A percentile compares a stretch with the other conserved stretches of the same genome.
These are phyloP conservation scores for Pseudococcus jackbeardsleyi DNA, from an alignment of 2,888 invertebrate genomes.

Conservation along the genomic window DNA sequence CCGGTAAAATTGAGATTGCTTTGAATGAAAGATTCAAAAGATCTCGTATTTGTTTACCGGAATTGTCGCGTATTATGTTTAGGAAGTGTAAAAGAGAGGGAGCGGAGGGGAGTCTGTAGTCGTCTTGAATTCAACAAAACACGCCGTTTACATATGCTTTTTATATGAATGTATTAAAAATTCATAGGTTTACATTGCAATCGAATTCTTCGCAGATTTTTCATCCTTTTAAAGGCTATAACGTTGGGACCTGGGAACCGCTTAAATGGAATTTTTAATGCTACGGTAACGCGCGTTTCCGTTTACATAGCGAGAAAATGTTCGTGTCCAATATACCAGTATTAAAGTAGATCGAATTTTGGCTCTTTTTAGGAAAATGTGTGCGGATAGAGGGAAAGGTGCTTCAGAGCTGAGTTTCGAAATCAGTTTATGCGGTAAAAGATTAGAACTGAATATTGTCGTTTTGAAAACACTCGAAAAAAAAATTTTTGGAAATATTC, in stretches of 20 bases:
- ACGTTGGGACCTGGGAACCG: not conserved
- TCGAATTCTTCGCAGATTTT: conserved; percentile 23
- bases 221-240: not conserved
- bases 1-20: not conserved
- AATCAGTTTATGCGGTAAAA: too few species aligned
- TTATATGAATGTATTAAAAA: conserved; percentile 4
- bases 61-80: not conserved
- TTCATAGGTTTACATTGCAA: conserved; percentile 25
- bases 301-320: not conserved
- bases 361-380: too few species aligned
- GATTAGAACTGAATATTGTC: too few species aligned
- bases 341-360: too few species aligned
- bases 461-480: too few species aligned
- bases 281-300: not conserved
- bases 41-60: too few species aligned
- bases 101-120: not conserved
- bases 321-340: not conserved
- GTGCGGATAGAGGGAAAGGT: too few species aligned
- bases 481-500: too few species aligned
- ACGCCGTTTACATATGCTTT: not conserved
- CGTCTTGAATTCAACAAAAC: not conserved
- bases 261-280: conserved; percentile 29
- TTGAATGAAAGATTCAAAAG: not conserved
- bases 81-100: not conserved
- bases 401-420: too few species aligned